A percentile compares a stretch with the other conserved stretches of the same genome.
These are phyloP conservation scores for Pterophyllum scalare DNA, from an alignment of 2,113 vertebrate species.

Conservation along the genomic window DNA sequence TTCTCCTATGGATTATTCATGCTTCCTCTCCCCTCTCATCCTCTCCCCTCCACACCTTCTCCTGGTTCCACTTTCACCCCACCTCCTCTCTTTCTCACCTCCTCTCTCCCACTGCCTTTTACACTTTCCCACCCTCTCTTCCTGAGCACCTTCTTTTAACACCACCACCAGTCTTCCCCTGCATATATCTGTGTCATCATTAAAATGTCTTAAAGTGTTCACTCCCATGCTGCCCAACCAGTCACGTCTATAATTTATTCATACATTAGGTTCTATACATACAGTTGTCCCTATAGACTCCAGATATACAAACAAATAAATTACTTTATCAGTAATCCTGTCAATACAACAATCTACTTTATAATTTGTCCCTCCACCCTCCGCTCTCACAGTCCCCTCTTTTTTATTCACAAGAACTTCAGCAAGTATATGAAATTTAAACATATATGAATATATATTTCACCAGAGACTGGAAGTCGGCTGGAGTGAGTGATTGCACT, in stretches of 20 bases:
- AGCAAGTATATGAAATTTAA: background rate
- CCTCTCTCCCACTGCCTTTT: slow-evolving; percentile 30
- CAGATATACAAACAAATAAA: background rate
- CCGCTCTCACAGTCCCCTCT: background rate
- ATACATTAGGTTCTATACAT: slow-evolving; percentile 5
- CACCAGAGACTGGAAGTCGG: background rate
- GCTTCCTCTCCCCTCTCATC: slow-evolving; percentile 41
- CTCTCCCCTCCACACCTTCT: slow-evolving; percentile 4
- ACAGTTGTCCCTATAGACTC: background rate
- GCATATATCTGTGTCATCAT: slow-evolving; percentile 13
- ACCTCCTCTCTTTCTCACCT: slow-evolving; percentile 28
- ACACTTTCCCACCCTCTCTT: slow-evolving; percentile 28
- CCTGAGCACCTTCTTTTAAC: slow-evolving; percentile 6
- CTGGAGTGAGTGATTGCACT: background rate
- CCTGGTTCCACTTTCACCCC: slow-evolving; percentile 10
- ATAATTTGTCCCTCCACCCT: slow-evolving; percentile 13
- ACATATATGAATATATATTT: slow-evolving; percentile 6
- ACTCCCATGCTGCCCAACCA: background rate
- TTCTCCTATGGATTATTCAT: slow-evolving; percentile 70
- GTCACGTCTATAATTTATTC: background rate
- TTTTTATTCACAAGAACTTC: background rate
- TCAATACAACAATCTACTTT: slow-evolving; percentile 4
- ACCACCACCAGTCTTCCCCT: slow-evolving; percentile 12
- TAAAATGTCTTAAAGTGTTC: slow-evolving; percentile 2
- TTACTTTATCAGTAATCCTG: slow-evolving; percentile 9